A percentile compares a stretch with the other conserved stretches of the same genome.
These are phyloP conservation scores for Andrena hattorfiana DNA, from an alignment of 2,888 invertebrate genomes.

Conservation along the genomic window DNA sequence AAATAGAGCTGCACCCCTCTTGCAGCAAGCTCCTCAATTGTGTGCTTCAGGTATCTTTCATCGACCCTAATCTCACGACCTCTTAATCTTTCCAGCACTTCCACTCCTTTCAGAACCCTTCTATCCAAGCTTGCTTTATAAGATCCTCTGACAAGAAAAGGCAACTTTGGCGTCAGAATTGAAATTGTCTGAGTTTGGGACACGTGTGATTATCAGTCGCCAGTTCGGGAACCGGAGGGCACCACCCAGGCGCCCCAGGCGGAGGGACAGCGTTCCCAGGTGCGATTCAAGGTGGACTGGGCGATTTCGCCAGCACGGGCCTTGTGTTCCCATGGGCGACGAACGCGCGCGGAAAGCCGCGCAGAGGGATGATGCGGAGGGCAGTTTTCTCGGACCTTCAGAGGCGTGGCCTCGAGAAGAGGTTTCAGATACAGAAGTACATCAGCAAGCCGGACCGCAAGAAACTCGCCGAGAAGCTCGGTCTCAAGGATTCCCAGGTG, in stretches of 20 bases:
- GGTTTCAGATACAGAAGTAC: slow-evolving; percentile 99
- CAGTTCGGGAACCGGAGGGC: slow-evolving; percentile 85
- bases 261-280: slow-evolving; percentile 80
- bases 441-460: slow-evolving; percentile 99
- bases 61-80: too few relatives aligned
- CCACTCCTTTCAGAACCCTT: not conserved
- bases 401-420: slow-evolving; percentile 96
- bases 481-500: slow-evolving; percentile 99
- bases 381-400: slow-evolving; percentile 99
- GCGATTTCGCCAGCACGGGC: slow-evolving; percentile 83
- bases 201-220: slow-evolving; percentile 80
- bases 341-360: slow-evolving; percentile 95
- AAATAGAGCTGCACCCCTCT: too few relatives aligned
- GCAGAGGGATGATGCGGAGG: slow-evolving; percentile 98
- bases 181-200: not conserved
- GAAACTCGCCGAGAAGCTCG: slow-evolving; percentile 97
- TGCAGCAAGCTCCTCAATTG: too few relatives aligned
- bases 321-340: slow-evolving; percentile 94
- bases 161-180: too few relatives aligned
- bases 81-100: too few relatives aligned
- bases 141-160: not conserved
- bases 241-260: slow-evolving; percentile 80
- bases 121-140: not conserved
- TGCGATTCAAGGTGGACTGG: slow-evolving; percentile 79
- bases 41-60: too few relatives aligned